Evolutionary conservation across 2,113 vertebrate genomes (phyloP), one percentile per base, ranked within the genome.

Genomic region (Neodon shergylaensis): DNA sequence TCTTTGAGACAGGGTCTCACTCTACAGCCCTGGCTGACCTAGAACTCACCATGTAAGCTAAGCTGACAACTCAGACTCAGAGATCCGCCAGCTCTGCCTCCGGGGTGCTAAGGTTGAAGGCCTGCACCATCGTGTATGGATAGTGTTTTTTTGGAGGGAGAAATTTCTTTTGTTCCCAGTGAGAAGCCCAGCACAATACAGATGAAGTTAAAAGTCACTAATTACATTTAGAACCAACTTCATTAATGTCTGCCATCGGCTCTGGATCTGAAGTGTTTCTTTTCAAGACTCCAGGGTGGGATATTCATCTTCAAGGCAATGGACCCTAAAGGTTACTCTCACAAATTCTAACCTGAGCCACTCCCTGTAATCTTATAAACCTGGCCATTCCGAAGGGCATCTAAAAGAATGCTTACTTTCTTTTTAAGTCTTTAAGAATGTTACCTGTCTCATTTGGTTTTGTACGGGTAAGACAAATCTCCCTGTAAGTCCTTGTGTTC

Each of bases 191-290:
- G 33, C 28, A 52, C 47, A 31, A 28, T 9, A 14, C 44, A 22
- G 24, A 52, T 39, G 13, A 79, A 68, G 17, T 70, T 39, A 68
- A 54, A 58, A 68, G 2, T 8, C 19, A 24, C 14, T 2, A 21
- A 2, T 52, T 42, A 1, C 3, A 17, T 61, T 26, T 7, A 74
- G 79, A n/a, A 9, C 26, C 28, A 24, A 4, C 22, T n/a, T 49
- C 39, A 10, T 28, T 1, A 8, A 28, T 1, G 17, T 26, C 4
- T 1, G 21, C 2, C 17, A 1, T 33, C 5, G 42, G 52, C 5
- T 3, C 42, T 22, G 39, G 33, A 26, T 28, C 47, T 47, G 52
- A 65, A 79, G 54, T 61, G 1, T 36, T 36, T 85, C 66, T 52
- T 44, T 3, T 52, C 49, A 42, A 65, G 44, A 72, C 39, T 12